Evolutionary conservation across 2,113 vertebrate genomes (phyloP).

Genomic region (Dermatemys mawii): DNA sequence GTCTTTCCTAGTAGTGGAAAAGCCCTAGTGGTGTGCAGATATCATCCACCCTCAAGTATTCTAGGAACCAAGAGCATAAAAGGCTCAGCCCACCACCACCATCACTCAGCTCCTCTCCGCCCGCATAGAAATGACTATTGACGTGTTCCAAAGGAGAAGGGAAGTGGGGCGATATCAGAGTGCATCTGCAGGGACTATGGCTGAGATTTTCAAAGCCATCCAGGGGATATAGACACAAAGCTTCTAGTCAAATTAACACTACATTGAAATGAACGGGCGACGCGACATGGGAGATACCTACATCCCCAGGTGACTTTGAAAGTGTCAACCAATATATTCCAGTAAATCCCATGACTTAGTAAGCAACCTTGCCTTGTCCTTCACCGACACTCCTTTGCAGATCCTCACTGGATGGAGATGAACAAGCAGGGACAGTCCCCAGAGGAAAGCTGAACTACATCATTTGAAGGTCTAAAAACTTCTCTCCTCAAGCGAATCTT

Average conservation of each 20-base stretch:
- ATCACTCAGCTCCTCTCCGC: not conserved
- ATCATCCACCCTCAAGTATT: not conserved
- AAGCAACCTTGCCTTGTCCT: not conserved
- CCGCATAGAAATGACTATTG: not conserved
- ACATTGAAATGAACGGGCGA: not conserved
- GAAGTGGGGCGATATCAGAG: not conserved
- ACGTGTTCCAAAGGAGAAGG: not conserved
- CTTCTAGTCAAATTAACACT: not conserved
- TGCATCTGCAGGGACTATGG: not conserved
- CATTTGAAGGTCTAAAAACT: too few species aligned
- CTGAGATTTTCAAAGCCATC: not conserved
- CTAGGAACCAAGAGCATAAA: too few species aligned
- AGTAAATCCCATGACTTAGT: not conserved
- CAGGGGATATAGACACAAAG: not conserved
- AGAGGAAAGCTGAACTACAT: too few species aligned
- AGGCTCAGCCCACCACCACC: too few species aligned
- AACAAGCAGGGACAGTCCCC: too few species aligned
- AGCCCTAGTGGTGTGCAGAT: not conserved
- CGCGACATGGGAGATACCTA: not conserved
- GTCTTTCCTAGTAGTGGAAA: not conserved
- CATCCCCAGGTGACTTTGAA: not conserved
- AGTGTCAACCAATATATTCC: not conserved
- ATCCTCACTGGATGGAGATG: too few species aligned
- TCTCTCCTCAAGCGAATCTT: too few species aligned
- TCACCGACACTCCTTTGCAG: too few species aligned